phyloP scores from a whole-genome alignment of 2,888 invertebrate genomes.

The Elmis aenea region DNA sequence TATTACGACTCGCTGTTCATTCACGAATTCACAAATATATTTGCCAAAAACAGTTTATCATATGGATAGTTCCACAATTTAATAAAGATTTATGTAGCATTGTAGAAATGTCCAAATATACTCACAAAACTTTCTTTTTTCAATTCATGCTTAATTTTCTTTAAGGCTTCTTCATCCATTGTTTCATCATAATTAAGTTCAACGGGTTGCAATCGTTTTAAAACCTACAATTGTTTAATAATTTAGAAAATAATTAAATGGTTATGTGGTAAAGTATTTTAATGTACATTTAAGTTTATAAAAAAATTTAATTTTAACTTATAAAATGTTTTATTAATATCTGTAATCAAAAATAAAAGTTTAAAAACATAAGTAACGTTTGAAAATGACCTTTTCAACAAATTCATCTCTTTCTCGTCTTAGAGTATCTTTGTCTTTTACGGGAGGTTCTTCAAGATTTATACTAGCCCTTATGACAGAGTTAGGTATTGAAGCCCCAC shows the following conservation, averaged over 20 bases:
- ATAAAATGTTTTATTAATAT: not conserved
- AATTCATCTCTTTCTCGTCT: slow-evolving; percentile 14
- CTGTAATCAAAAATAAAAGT: not conserved
- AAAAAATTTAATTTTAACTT: no score
- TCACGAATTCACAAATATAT: no score
- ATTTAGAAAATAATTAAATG: not conserved
- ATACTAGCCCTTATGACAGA: slow-evolving; percentile 9
- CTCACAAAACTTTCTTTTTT: slow-evolving; percentile 7
- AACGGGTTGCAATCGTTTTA: slow-evolving; percentile 6
- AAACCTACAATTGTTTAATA: slow-evolving; percentile 1
- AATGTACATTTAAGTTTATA: no score
- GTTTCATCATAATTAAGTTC: slow-evolving; percentile 8
- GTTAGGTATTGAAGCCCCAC: slow-evolving; percentile 17
- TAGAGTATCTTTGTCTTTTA: slow-evolving; percentile 2
- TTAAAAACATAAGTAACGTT: not conserved
- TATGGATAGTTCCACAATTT: no score
- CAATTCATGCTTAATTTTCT: slow-evolving; percentile 9
- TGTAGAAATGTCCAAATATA: not conserved
- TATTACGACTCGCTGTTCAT: no score
- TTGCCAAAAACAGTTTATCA: no score
- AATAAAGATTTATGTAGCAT: no score
- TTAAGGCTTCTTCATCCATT: slow-evolving; percentile 9
- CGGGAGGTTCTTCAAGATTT: not conserved
- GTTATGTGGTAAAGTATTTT: no score
- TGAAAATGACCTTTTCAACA: slow-evolving; percentile 12